Evolutionary conservation across 1,140 invertebrate species (phyloP).

Genomic region (Arion vulgaris): DNA sequence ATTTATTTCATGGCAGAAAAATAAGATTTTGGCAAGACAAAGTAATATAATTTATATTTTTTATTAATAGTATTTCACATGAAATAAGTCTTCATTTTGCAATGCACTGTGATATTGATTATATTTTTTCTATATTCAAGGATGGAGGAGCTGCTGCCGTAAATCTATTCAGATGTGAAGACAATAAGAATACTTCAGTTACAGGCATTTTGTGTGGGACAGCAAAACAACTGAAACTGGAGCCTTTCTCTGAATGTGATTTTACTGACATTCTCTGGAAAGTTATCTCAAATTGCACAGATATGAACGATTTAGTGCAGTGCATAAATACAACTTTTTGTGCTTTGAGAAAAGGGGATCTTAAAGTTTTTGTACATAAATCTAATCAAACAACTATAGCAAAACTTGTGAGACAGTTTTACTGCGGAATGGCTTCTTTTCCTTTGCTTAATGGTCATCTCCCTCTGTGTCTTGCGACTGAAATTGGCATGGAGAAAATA

Average conservation of each 20-base stretch:
- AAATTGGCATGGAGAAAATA: conserved; percentile 25
- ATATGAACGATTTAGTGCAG: not conserved
- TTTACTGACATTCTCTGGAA: conserved; percentile 27
- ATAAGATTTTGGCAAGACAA: no score
- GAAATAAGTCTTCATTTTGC: no score
- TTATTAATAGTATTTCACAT: no score
- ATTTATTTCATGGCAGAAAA: no score
- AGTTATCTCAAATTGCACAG: not conserved
- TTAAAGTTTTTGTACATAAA: conserved; percentile 15
- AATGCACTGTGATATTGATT: no score
- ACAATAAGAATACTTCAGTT: not conserved
- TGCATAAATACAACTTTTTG: conserved; percentile 21
- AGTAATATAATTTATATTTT: no score
- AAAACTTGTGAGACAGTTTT: conserved; percentile 28
- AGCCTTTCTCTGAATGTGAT: not conserved
- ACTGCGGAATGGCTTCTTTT: conserved; percentile 19
- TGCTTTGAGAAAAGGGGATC: conserved; percentile 9
- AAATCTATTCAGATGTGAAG: not conserved
- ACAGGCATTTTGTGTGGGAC: conserved; percentile 9
- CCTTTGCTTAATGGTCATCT: conserved; percentile 14
- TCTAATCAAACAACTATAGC: conserved; percentile 26
- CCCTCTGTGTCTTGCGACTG: not conserved
- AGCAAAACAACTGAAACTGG: conserved; percentile 5
- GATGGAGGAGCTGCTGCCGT: not conserved
- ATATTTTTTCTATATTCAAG: not conserved